Evolutionary conservation across 35 echinoderm and acorn worm genomes (phyloP).

Genomic region (Anneissia japonica): DNA sequence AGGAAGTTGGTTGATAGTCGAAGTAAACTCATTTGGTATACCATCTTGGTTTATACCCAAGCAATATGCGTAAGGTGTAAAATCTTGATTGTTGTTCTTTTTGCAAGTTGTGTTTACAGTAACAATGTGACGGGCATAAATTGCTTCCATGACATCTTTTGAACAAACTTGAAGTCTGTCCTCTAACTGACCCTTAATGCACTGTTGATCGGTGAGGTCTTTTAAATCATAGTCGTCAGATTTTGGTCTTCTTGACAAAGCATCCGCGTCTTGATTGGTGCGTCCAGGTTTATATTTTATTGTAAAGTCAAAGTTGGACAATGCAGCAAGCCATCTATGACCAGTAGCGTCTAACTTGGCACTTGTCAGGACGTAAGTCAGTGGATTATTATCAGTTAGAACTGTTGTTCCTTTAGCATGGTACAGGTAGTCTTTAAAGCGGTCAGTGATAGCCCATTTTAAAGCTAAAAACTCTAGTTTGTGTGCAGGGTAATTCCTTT

Average conservation of each 20-base stretch:
- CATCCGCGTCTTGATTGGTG: neutral
- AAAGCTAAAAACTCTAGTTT: slow-evolving; percentile 35
- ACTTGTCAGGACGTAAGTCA: slow-evolving; percentile 5
- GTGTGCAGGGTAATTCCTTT: slow-evolving; percentile 43
- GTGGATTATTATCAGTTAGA: slow-evolving; percentile 32
- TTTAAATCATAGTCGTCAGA: no score
- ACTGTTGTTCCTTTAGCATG: neutral
- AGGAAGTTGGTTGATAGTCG: no score
- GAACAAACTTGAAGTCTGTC: no score
- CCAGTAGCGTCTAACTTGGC: slow-evolving; percentile 24
- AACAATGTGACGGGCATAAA: no score
- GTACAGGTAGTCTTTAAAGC: slow-evolving; percentile 16
- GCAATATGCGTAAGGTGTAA: no score
- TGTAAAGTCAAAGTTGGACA: slow-evolving; percentile 13
- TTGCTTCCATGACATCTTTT: no score
- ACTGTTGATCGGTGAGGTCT: no score
- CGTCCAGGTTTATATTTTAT: neutral
- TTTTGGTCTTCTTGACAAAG: neutral
- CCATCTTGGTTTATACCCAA: no score
- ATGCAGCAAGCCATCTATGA: slow-evolving; percentile 18
- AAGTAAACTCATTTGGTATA: no score
- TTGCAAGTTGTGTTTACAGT: no score
- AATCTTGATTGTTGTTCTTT: no score
- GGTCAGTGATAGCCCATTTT: slow-evolving; percentile 41
- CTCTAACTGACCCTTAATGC: no score